Evolutionary conservation across 2,113 vertebrate species (phyloP).

Genomic region (Grus americana): DNA sequence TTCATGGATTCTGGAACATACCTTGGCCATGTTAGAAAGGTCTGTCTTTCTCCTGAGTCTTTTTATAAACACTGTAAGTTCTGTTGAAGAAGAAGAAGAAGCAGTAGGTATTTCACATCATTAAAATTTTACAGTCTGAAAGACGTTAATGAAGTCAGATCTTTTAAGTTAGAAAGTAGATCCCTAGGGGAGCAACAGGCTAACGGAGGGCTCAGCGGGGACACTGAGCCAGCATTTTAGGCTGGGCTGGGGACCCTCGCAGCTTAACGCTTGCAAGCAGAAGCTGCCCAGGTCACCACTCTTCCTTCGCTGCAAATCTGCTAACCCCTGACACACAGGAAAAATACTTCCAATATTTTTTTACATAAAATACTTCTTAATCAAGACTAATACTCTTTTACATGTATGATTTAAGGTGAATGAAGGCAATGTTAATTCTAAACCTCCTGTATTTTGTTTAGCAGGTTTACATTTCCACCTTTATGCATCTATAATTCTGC

Average conservation of each 20-base stretch:
- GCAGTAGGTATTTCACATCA: background rate
- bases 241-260: background rate
- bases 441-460: background rate
- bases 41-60: conserved; percentile 74
- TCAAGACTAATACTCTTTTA: background rate
- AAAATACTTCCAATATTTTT: background rate
- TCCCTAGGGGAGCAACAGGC: background rate
- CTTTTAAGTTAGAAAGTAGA: background rate
- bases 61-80: conserved; percentile 68
- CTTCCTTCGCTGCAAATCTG: background rate
- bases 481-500: background rate
- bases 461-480: background rate
- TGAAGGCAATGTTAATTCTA: background rate
- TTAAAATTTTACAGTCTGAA: background rate
- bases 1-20: background rate
- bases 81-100: conserved; percentile 61
- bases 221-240: background rate
- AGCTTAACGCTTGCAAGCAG: background rate
- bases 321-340: background rate
- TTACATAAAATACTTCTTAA: background rate
- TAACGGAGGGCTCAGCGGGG: background rate
- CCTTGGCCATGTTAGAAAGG: conserved; percentile 75
- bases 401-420: background rate
- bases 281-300: background rate
- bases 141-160: background rate